phyloP scores from a whole-genome alignment of 2,888 invertebrate genomes.

The Lochmaea capreae region DNA sequence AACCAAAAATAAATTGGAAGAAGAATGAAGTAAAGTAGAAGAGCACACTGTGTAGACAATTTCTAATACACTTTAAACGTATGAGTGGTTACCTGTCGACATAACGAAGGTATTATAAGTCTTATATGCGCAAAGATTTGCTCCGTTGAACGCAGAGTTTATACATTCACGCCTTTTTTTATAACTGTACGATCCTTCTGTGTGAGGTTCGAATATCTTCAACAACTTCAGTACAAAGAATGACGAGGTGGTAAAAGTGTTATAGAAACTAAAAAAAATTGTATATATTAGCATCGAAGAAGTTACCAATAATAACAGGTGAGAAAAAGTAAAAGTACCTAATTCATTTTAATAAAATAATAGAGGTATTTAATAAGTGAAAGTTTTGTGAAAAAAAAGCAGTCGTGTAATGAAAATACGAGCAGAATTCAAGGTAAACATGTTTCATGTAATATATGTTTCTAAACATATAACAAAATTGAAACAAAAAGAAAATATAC shows the following conservation, averaged over 20 bases:
- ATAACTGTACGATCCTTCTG: slow-evolving; percentile 14
- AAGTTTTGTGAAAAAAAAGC: slow-evolving; percentile 1
- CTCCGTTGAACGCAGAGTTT: slow-evolving; percentile 17
- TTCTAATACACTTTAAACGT: slow-evolving; percentile 4
- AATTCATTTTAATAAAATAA: neutral
- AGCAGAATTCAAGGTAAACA: slow-evolving; percentile 13
- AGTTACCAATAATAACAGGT: slow-evolving; percentile 32
- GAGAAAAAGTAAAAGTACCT: slow-evolving; percentile 14
- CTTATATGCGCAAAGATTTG: slow-evolving; percentile 20
- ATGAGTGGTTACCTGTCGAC: neutral
- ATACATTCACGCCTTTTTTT: slow-evolving; percentile 24
- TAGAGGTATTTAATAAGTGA: slow-evolving; percentile 13
- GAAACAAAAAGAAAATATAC: neutral
- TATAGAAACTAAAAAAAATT: slow-evolving; percentile 13
- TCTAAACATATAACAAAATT: neutral
- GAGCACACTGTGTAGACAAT: neutral
- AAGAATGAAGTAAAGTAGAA: no score
- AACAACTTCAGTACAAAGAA: slow-evolving; percentile 19
- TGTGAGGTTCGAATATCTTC: slow-evolving; percentile 15
- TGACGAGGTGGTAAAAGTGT: slow-evolving; percentile 24
- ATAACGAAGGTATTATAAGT: neutral
- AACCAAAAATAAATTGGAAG: no score
- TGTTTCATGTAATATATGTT: neutral
- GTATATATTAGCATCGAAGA: slow-evolving; percentile 17
- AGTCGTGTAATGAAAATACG: slow-evolving; percentile 1